phyloP scores from a whole-genome alignment of 2,888 invertebrate species.

The Endotricha flammealis region DNA sequence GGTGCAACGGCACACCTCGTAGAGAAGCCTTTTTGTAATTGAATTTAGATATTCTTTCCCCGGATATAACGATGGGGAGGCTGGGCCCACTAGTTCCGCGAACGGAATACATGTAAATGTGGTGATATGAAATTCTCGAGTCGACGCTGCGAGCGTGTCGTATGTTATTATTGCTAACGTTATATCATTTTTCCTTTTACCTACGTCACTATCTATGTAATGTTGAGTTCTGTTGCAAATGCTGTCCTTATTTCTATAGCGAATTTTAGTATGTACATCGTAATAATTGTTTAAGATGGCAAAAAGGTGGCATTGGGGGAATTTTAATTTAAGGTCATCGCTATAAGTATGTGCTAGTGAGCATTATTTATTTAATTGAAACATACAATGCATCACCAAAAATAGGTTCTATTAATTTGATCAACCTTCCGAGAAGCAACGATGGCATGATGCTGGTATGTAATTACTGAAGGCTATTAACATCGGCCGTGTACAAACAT shows the following conservation, averaged over 20 bases:
- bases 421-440: slow-evolving; percentile 73
- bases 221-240: background rate
- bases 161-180: slow-evolving; percentile 41
- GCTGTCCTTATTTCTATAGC: too few species aligned
- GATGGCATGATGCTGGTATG: slow-evolving; percentile 71
- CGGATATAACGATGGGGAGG: slow-evolving; percentile 64
- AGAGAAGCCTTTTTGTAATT: slow-evolving; percentile 75
- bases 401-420: slow-evolving; percentile 74
- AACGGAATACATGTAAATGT: slow-evolving; percentile 56
- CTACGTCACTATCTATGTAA: background rate
- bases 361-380: background rate
- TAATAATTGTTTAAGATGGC: too few species aligned
- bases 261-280: too few species aligned
- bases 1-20: slow-evolving; percentile 70
- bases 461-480: slow-evolving; percentile 76
- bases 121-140: slow-evolving; percentile 61
- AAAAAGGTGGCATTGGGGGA: too few species aligned
- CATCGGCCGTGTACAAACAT: slow-evolving; percentile 78
- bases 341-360: too few species aligned
- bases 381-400: slow-evolving; percentile 30
- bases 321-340: too few species aligned
- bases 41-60: slow-evolving; percentile 75
- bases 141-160: slow-evolving; percentile 40
- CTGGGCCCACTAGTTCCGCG: slow-evolving; percentile 54
- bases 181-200: slow-evolving; percentile 24